Base-by-base conservation (phyloP, 2,888 invertebrate genomes). In the Sceliomorpha sp. region DNA sequence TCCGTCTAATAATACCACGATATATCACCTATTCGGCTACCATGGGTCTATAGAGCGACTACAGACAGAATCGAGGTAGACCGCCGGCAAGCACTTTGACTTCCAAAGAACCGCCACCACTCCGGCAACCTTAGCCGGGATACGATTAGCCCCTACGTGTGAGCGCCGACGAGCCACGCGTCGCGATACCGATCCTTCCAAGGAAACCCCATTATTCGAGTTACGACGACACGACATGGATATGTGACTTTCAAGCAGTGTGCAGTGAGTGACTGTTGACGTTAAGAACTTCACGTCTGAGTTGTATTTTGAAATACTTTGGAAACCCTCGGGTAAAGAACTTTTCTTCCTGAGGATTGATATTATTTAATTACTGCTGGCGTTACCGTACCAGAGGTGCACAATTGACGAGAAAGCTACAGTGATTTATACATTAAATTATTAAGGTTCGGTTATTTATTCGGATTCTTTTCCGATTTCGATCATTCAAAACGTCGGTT, bases 21-120 rank as follows among this genome's bases (percentile, higher is more conserved):
- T 83, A 84, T 81, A 83, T 77, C 78, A 81, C 81, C 83, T 80
- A 85, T 81, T 84, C 80, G 77, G 83, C 80, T 82, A 83, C 83
- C 83, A 85, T 85, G 84, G 79, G 77, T 80, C 83, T 81, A 77
- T 82, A 77, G 72, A 69, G 58, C 60, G 62, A 53, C 69, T 63
- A 63, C 60, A 68, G 64, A 76, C 79, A 73, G 67, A 77, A 73
- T 73, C 77, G 67, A 78, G 75, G 74, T 75, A 75, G 77, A 74
- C 70, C 69, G 63, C 74, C 71, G 70, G 64, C 69, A 64, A 64
- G 50, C 51, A 67, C 58, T 69, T 56, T 63, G 66, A 69, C 47
- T 45, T 58, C 51, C 58, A 53, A 29, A 67, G 42, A 58, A 45
- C 37, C 56, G 40, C 39, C 59, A 44, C 58, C 40, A 40, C 53